Evolutionary conservation across 2,113 vertebrate species (phyloP).

Genomic region (Psilopogon haemacephalus): DNA sequence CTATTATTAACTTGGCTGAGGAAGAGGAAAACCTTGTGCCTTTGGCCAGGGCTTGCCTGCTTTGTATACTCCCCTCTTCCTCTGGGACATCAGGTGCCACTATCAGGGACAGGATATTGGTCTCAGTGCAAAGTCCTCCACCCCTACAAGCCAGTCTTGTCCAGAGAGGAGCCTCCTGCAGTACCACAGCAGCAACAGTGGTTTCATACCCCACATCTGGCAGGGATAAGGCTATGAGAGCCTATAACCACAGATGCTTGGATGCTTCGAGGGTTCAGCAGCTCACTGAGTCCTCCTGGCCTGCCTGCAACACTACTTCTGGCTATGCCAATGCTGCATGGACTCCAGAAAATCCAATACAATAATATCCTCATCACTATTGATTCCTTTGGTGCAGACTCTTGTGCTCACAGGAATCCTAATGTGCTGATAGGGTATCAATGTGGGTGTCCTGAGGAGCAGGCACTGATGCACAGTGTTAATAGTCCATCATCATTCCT

Average conservation of each 20-base stretch:
- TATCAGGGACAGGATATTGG: background rate
- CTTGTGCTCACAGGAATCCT: background rate
- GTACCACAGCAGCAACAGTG: background rate
- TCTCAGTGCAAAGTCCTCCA: background rate
- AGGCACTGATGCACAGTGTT: background rate
- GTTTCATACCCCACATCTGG: background rate
- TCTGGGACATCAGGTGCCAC: background rate
- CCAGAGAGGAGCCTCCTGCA: background rate
- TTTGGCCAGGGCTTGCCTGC: background rate
- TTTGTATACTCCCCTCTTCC: background rate
- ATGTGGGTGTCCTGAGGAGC: background rate
- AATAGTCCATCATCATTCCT: background rate
- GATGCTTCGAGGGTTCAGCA: background rate
- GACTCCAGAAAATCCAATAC: background rate
- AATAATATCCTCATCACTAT: background rate
- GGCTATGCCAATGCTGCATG: background rate
- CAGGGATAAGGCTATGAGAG: background rate
- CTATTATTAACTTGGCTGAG: slow-evolving; percentile 4
- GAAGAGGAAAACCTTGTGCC: background rate
- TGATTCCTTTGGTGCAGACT: background rate
- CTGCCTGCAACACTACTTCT: background rate
- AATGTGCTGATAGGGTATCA: background rate
- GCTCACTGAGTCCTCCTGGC: background rate
- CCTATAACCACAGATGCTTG: background rate
- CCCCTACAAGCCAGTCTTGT: background rate